Evolutionary conservation across 2,888 invertebrate species (phyloP).

Genomic region (Watsonalla cultraria): DNA sequence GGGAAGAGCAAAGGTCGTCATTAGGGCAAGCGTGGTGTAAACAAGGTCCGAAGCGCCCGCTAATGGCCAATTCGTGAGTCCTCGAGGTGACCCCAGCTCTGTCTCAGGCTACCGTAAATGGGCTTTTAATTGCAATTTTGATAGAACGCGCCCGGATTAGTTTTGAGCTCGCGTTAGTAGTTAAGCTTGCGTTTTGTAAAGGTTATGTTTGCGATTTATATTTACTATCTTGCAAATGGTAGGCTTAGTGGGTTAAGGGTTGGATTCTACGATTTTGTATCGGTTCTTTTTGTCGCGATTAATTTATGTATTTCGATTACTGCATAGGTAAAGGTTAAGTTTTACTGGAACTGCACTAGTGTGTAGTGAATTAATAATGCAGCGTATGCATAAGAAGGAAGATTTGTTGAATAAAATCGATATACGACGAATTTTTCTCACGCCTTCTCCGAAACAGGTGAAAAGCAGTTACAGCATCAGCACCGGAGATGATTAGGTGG

Average conservation of each 20-base stretch:
- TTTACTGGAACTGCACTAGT: too few species aligned
- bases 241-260: background rate
- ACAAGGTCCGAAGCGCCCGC: conserved; percentile 77
- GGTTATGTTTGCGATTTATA: conserved; percentile 6
- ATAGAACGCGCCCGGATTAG: conserved; percentile 69
- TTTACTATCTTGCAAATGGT: background rate
- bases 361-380: too few species aligned
- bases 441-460: too few species aligned
- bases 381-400: too few species aligned
- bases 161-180: conserved; percentile 47
- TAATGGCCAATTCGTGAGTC: conserved; percentile 79
- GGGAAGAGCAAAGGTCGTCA: conserved; percentile 80
- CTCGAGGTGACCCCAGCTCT: conserved; percentile 73
- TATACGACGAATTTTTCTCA: too few species aligned
- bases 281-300: too few species aligned
- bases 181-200: conserved; percentile 20
- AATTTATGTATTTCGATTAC: too few species aligned
- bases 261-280: too few species aligned
- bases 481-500: too few species aligned
- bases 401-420: too few species aligned
- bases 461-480: too few species aligned
- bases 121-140: conserved; percentile 77
- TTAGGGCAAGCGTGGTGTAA: conserved; percentile 79
- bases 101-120: conserved; percentile 69
- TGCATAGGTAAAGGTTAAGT: too few species aligned